A percentile compares a stretch with the other conserved stretches of the same genome.
phyloP scores from a whole-genome alignment of 1,140 invertebrate genomes.

The Oncopodura yosiiana region DNA sequence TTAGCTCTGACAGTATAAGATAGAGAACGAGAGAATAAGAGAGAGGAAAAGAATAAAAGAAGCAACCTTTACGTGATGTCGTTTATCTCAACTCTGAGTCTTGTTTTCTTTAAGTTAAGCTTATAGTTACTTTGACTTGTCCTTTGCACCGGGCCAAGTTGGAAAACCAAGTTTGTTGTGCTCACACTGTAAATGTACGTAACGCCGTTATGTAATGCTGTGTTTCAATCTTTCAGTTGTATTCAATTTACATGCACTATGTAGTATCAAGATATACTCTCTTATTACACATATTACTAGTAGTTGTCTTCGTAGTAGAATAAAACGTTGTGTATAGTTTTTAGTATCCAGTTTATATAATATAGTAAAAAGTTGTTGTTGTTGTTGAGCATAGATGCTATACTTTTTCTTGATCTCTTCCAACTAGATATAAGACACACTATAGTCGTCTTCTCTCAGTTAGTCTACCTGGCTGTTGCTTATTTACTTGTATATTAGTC shows the following conservation, averaged over 20 bases:
- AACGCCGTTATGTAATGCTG: not conserved
- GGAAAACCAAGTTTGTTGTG: not conserved
- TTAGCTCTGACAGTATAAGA: not conserved
- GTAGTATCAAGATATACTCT: not conserved
- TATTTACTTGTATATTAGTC: not conserved
- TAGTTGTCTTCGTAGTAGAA: too few relatives aligned
- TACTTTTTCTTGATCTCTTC: not conserved
- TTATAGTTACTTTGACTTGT: too few relatives aligned
- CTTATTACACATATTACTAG: too few relatives aligned
- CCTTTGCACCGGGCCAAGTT: not conserved
- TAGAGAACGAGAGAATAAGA: not conserved
- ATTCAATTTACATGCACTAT: not conserved
- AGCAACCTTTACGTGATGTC: constrained; percentile 11
- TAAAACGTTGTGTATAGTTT: too few relatives aligned
- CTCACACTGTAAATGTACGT: not conserved
- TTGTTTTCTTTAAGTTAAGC: too few relatives aligned
- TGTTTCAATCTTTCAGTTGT: not conserved
- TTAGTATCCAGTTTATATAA: too few relatives aligned
- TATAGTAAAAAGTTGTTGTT: too few relatives aligned
- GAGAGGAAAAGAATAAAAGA: constrained; percentile 3
- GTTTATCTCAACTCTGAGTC: constrained; percentile 11
- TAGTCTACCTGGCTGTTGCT: not conserved
- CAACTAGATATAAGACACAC: not conserved
- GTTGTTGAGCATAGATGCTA: not conserved
- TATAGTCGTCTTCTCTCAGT: not conserved